A percentile compares a stretch with the other conserved stretches of the same genome.
phyloP scores from a whole-genome alignment of 64 coral and sea anemone species.

The Platygyra sinensis region DNA sequence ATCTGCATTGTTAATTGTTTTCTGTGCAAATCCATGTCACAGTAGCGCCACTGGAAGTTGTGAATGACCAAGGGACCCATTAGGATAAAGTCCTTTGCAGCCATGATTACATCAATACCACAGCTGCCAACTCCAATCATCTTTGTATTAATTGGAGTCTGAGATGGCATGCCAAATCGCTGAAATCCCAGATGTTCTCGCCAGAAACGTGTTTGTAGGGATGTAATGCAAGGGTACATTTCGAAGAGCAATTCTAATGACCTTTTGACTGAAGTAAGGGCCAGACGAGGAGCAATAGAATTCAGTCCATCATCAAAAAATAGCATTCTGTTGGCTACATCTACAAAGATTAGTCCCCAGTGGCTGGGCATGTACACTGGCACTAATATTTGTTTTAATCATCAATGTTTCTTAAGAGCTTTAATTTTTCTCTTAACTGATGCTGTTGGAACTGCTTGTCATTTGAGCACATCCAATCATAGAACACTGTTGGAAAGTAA shows the following conservation, averaged over 20 bases:
- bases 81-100: constrained; percentile 23
- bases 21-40: constrained; percentile 7
- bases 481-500: constrained; percentile 41
- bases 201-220: constrained; percentile 45
- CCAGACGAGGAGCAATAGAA: neutral
- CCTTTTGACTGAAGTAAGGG: constrained; percentile 36
- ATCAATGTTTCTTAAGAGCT: constrained; percentile 10
- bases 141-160: constrained; percentile 24
- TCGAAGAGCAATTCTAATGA: constrained; percentile 41
- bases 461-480: constrained; percentile 56
- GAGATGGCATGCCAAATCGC: constrained; percentile 56
- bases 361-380: constrained; percentile 62
- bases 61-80: neutral
- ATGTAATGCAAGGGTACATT: neutral
- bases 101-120: constrained; percentile 58
- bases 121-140: constrained; percentile 59
- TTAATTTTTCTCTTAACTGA: constrained; percentile 6
- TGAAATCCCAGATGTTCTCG: neutral
- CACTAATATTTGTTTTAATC: constrained; percentile 39
- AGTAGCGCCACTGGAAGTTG: constrained; percentile 47
- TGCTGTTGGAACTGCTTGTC: constrained; percentile 12
- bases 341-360: constrained; percentile 44
- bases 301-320: constrained; percentile 69
- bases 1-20: constrained; percentile 60
- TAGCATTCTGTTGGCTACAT: constrained; percentile 19